A percentile compares a stretch with the other conserved stretches of the same genome.
These are phyloP conservation scores for Artemia sinica DNA, from an alignment of 2,888 invertebrate genomes.

Conservation along the genomic window DNA sequence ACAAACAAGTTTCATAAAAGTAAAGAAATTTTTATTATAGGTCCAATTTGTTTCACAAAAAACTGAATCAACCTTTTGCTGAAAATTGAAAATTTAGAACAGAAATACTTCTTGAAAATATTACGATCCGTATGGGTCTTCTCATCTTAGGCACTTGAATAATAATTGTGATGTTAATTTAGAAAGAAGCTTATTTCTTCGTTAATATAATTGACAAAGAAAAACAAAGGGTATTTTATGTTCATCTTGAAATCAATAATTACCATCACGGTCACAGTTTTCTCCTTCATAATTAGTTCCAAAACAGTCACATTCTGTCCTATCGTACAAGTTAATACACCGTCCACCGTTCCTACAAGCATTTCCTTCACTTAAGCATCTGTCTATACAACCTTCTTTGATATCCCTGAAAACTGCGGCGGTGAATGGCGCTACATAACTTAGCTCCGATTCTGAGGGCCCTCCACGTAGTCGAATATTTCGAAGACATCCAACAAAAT, in stretches of 20 bases:
- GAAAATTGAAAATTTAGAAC: too few species aligned
- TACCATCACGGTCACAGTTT: slow-evolving; percentile 77
- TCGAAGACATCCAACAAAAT: slow-evolving; percentile 76
- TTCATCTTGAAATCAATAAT: slow-evolving; percentile 32
- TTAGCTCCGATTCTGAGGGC: slow-evolving; percentile 61
- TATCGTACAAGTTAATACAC: slow-evolving; percentile 80
- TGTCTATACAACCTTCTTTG: slow-evolving; percentile 69
- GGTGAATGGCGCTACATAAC: slow-evolving; percentile 61
- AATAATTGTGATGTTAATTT: not conserved
- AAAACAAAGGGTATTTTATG: not conserved
- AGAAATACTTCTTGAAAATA: too few species aligned
- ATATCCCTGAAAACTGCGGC: slow-evolving; percentile 77
- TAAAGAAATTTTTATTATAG: too few species aligned
- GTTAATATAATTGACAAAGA: not conserved
- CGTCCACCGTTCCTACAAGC: slow-evolving; percentile 69
- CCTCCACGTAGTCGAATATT: slow-evolving; percentile 70
- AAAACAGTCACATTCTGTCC: slow-evolving; percentile 77
- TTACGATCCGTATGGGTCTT: too few species aligned
- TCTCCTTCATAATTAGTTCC: slow-evolving; percentile 80
- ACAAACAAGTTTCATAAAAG: too few species aligned
- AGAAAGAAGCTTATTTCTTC: not conserved
- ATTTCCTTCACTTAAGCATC: slow-evolving; percentile 58
- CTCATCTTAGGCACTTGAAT: too few species aligned
- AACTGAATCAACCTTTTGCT: too few species aligned
- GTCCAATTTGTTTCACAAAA: too few species aligned